These are phyloP conservation scores for Colius striatus DNA, from an alignment of 2,113 vertebrate species.

Conservation along the genomic window DNA sequence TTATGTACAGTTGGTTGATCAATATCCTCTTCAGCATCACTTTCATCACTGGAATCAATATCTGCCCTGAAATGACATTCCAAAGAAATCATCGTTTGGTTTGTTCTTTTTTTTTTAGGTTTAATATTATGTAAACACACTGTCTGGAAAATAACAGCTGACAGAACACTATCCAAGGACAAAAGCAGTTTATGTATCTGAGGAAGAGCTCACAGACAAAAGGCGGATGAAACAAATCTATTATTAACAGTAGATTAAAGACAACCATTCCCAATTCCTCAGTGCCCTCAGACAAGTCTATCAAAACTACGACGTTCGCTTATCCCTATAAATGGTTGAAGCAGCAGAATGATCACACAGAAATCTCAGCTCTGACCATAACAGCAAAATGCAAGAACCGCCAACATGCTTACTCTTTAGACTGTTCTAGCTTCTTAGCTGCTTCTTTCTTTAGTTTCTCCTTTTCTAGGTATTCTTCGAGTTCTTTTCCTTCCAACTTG, in stretches of 20 bases:
- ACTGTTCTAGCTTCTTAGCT: conserved; percentile 96
- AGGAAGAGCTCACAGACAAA: neutral
- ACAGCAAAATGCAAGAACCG: neutral
- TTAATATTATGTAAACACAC: neutral
- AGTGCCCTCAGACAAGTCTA: neutral
- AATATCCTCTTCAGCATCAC: conserved; percentile 93
- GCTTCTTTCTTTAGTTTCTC: conserved; percentile 97
- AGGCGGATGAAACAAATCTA: neutral
- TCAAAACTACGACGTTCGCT: neutral
- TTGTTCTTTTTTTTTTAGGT: neutral
- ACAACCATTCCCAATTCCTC: neutral
- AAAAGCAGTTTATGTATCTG: neutral
- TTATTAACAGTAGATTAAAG: neutral
- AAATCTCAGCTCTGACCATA: neutral
- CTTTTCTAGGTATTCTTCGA: conserved; percentile 95
- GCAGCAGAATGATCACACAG: neutral
- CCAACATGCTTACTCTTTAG: conserved; percentile 90
- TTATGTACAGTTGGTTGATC: conserved; percentile 90
- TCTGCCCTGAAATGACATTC: conserved; percentile 82
- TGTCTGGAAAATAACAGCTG: neutral
- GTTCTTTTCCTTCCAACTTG: conserved; percentile 95
- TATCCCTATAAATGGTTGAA: neutral
- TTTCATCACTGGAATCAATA: conserved; percentile 97
- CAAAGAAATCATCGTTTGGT: neutral
- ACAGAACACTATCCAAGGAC: neutral